A percentile compares a stretch with the other conserved stretches of the same genome.
Evolutionary conservation across 2,113 vertebrate genomes (phyloP).

Genomic region (Chlamydotis undulata): DNA sequence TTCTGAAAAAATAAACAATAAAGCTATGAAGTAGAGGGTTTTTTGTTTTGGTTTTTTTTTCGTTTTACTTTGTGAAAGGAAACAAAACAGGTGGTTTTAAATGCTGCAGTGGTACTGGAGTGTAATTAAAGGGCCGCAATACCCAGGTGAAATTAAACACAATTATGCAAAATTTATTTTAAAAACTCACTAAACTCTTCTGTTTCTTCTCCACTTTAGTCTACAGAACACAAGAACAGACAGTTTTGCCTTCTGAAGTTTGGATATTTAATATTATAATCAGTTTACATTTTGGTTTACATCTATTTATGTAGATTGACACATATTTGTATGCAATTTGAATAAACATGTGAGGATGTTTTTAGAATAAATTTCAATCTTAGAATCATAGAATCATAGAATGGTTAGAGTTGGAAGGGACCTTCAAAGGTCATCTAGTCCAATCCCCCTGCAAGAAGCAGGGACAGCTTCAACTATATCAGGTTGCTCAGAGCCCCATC

Average conservation of each 20-base stretch:
- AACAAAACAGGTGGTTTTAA: neutral
- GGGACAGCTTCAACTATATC: too few relatives aligned
- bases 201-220: neutral
- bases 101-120: neutral
- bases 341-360: neutral
- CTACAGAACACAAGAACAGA: neutral
- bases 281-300: neutral
- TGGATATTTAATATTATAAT: neutral
- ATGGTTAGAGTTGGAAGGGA: too few relatives aligned
- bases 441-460: too few relatives aligned
- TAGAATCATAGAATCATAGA: too few relatives aligned
- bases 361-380: neutral
- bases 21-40: neutral
- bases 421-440: too few relatives aligned
- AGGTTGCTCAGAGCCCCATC: too few relatives aligned
- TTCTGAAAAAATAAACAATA: conserved; percentile 5
- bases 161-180: neutral
- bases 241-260: neutral
- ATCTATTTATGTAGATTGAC: neutral
- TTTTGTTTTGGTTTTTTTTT: neutral
- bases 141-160: neutral
- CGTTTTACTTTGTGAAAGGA: neutral
- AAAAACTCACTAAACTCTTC: fast-evolving
- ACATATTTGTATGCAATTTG: neutral
- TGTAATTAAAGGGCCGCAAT: neutral